These are phyloP conservation scores for Herpailurus yagouaroundi DNA, from an alignment of 2,113 vertebrate species.

Conservation along the genomic window DNA sequence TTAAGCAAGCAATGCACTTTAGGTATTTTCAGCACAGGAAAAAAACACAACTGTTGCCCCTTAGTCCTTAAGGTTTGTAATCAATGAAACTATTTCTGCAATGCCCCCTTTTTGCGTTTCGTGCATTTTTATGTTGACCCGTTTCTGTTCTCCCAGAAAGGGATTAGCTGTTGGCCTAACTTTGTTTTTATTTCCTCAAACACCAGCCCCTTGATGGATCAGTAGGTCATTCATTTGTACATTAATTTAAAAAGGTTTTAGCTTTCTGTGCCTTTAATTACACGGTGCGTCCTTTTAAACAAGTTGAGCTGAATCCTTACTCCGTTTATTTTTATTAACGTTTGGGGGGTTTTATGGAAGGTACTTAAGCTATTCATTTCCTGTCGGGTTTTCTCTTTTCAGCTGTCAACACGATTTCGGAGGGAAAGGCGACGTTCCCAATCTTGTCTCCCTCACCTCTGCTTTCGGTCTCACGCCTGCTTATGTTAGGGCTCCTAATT, in stretches of 20 bases:
- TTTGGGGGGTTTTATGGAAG: neutral
- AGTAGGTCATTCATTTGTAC: neutral
- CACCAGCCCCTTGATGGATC: neutral
- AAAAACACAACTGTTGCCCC: neutral
- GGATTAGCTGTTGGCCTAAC: neutral
- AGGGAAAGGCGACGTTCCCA: fast-evolving
- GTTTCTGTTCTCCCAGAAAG: neutral
- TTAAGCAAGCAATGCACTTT: neutral
- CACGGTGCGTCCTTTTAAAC: neutral
- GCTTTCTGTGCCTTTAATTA: neutral
- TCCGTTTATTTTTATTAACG: neutral
- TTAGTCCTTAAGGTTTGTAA: neutral
- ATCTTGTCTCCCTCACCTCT: fast-evolving
- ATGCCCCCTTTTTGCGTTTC: neutral
- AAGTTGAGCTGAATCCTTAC: neutral
- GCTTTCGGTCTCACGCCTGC: fast-evolving
- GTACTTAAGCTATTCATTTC: neutral
- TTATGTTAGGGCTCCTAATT: neutral
- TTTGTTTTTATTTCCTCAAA: neutral
- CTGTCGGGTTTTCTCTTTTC: neutral
- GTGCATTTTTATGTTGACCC: neutral
- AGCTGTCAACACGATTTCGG: neutral
- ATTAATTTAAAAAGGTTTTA: neutral
- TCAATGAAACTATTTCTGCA: neutral
- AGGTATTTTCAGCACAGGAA: neutral